Evolutionary conservation across 2,888 invertebrate species (phyloP), one percentile per base, ranked within the genome.

Genomic region (Chrysina gloriosa): DNA sequence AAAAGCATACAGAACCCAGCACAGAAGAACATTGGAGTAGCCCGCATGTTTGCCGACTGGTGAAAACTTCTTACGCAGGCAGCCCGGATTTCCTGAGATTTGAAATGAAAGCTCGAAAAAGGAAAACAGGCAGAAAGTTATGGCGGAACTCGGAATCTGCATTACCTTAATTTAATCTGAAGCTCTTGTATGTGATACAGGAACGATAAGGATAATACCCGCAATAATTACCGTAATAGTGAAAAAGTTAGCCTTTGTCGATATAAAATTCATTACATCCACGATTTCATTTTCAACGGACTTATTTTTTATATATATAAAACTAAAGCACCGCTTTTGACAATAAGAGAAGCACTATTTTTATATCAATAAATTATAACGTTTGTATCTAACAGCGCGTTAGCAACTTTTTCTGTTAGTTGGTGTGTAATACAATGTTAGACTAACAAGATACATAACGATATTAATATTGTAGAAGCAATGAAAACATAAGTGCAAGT

Each of bases 11-110:
- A 52, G 52, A 31, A 19, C 52, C 31, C 9, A n/a, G 27, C 42
- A 61, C 42, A 45, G 31, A 54, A 54, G 54, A 42, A 39, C 45
- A 16, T 11, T 73, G 71, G 72, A 75, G 73, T 74, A 71, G 72
- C 75, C 74, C 76, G 75, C 74, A 76, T 75, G 72, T 71, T 71
- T 71, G 70, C 69, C 71, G 74, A 52, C 27, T 27, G 27, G 42
- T 16, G 42, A 61, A 61, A 61, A 61, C 42, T 61, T 42, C 52
- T 64, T 50, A 50, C 39, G 39, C 52, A 50, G 14, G 50, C 36
- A 50, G 39, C 52, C 39, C 64, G 64, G 64, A 64, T 64, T 64
- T 64, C 50, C 50, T 21, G 50, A 50, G 52, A 52, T 52, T 52
- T 34, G 31, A 52, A 52, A 52, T 52, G 52, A 52, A 52, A 52